Base-by-base conservation (phyloP, 2,888 invertebrate species). In the Hyposoter dolosus region DNA sequence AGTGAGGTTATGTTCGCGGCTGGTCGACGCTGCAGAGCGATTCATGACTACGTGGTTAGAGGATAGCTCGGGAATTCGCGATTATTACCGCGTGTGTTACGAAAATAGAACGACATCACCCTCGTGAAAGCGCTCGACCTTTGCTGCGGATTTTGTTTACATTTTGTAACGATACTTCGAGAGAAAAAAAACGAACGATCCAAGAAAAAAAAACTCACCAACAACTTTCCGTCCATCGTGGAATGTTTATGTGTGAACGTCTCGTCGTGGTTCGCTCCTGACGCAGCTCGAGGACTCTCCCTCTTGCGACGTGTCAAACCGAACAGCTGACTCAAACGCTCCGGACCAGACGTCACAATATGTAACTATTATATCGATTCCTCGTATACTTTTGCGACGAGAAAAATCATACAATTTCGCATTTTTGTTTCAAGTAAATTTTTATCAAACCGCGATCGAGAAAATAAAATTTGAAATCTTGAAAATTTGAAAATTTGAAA, bases 201-300 rank as follows among this genome's bases (percentile, higher is more conserved):
- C 76, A 88, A 72, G 68, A 28, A 47, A 40, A 71, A 85, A 84
- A 88, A 88, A 90, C 91, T 89, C 89, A 93, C 93, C 92, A 91
- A 90, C 86, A 91, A 87, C 87, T 93, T 92, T 79, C 92, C 91
- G 86, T 93, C 90, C 93, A 93, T 93, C 83, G 89, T 91, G 89
- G 89, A 88, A 75, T 84, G 53, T 88, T 81, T 84, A 88, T 88
- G 88, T 85, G 88, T 85, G 78, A 47, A 65, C 56, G 56, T 43
- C n/a, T 12, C n/a, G 47, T 43, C 23, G 28, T 72, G 47, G 19
- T 60, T 40, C 40, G 40, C 40, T 40, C 9, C 28, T 2, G 9
- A 3, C 60, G 17, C 23, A 32, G 60, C 28, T 28, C 12, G 28
- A 12, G 12, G 40, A 15, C 60, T 43, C 60, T 50, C 63, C 35